Conservation (phyloP, 2,797 vertebrate genomes). For the Sylvia borin region DNA sequence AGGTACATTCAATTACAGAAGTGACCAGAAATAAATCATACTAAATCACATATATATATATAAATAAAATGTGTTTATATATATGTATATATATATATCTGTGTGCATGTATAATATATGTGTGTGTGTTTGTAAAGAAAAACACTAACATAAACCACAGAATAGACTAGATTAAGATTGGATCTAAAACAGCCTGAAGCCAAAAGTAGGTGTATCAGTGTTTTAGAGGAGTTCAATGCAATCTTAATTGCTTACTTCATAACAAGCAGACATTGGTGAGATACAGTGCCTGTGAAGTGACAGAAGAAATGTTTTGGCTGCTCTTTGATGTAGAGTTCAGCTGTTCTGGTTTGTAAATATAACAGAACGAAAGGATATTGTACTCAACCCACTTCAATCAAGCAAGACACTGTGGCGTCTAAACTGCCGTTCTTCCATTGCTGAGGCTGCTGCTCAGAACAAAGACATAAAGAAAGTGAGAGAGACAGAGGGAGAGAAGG, state of each 20-base stretch:
- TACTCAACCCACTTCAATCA: constrained; percentile 70
- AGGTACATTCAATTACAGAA: constrained; percentile 48
- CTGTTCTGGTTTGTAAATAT: constrained; percentile 71
- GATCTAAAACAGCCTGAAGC: constrained; percentile 33
- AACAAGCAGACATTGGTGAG: constrained; percentile 49
- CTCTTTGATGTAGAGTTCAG: constrained; percentile 68
- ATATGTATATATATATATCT: neutral
- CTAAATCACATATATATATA: neutral
- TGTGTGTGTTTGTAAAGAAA: neutral
- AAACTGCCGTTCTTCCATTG: constrained; percentile 39
- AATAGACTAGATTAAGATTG: constrained; percentile 14
- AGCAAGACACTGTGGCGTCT: constrained; percentile 43
- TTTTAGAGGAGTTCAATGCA: constrained; percentile 5
- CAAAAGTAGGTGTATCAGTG: neutral
- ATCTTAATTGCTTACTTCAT: constrained; percentile 55
- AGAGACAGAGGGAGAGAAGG: neutral
- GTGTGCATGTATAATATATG: too few species aligned
- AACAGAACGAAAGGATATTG: constrained; percentile 65
- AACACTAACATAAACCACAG: neutral
- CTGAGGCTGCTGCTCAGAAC: constrained; percentile 50
- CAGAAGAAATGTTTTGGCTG: constrained; percentile 70
- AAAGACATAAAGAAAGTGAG: constrained; percentile 44
- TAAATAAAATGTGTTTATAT: too few species aligned
- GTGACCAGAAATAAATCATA: constrained; percentile 59
- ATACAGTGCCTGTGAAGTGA: constrained; percentile 79